Evolutionary conservation across 2,797 vertebrate genomes (phyloP), one percentile per base, ranked within the genome.

Genomic region (Siniperca scherzeri): DNA sequence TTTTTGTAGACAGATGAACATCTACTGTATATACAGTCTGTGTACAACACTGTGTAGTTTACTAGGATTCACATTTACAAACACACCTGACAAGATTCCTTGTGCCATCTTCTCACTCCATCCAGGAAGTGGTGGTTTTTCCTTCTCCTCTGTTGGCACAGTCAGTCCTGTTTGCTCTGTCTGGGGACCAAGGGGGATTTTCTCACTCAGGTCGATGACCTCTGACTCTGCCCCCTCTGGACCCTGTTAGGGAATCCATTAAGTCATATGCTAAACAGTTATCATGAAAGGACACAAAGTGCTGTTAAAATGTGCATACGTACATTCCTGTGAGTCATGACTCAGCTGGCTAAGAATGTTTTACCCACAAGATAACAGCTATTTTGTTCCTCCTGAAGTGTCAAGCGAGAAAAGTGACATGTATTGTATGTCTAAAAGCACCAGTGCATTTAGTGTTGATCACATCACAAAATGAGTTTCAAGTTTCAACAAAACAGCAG

Each of bases 61-160:
- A 10, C 50, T 25, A 22, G 9, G 13, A n/a, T 6, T 27, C 1
- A 48, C 9, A 22, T 27, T 65, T 38, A 59, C 25, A 74, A 60
- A 88, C 90, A 71, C 52, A 94, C 98, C 98, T 96, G 97, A 92
- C 87, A 99, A 90, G 85, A 99, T 99, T 91, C 97, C 96, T 65
- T 97, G 97, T 19, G 97, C 96, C 89, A 99, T 96, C 87, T 97
- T 98, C 91, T 98, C 97, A 87, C 98, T 99, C 98, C 98, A 99
- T 48, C 96, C 97, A 67, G 98, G 98, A 76, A 98, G 79, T 3
- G 17, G 80, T 30, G 21, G 55, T 69, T 88, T 89, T 50, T 95
- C 94, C 66, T 93, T 95, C 44, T 93, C 84, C 22, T 81, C 55
- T 84, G 94, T 86, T 46, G 66, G 44, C 53, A 27, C 67, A 8